Evolutionary conservation across 1,140 invertebrate genomes (phyloP), one percentile per base, ranked within the genome.

Genomic region (Procambarus virginalis): DNA sequence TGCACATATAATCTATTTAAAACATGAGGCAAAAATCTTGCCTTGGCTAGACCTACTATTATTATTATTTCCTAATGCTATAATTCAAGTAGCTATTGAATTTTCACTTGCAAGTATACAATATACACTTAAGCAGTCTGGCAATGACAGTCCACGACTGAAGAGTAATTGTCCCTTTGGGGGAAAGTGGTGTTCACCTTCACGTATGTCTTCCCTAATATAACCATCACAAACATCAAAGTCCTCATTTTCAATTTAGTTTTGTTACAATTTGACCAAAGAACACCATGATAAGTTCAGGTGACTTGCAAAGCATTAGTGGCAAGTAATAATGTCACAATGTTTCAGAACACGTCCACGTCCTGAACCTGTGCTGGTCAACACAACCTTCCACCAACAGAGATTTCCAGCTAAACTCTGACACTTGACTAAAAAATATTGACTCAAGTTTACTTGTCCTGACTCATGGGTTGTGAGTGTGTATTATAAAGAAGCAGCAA

Each of bases 71-170:
- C 88, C 82, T 89, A 84, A 89, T 89, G 81, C 88, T 89, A 89
- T 89, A 75, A 89, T 89, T 81, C 76, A 89, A 78, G 81, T 89
- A 79, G 88, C 81, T 89, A 84, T 82, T 78, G 48, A 89, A 89
- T 89, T 89, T 89, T 89, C 88, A 77, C 34, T 64, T 89, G 88
- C 88, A 89, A 84, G 88, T 78, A 89, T 84, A 89, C 64, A 88
- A 80, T 70, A 78, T 80, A 89, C 88, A 84, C 60, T 83, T 51
- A 84, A 89, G 88, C 88, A 89, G 20, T 68, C 88, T 82, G 73
- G 82, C 70, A 84, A 60, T 84, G 55, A 77, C 34, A 64, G 17
- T 84, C 81, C 82, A 84, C 75, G 76, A 48, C 51, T 83, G 64
- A 89, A 75, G 55, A 20, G 58, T 12, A 48, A 86, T 60, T 73